phyloP scores from a whole-genome alignment of 1,140 invertebrate species.

The Hylyphantes graminicola region DNA sequence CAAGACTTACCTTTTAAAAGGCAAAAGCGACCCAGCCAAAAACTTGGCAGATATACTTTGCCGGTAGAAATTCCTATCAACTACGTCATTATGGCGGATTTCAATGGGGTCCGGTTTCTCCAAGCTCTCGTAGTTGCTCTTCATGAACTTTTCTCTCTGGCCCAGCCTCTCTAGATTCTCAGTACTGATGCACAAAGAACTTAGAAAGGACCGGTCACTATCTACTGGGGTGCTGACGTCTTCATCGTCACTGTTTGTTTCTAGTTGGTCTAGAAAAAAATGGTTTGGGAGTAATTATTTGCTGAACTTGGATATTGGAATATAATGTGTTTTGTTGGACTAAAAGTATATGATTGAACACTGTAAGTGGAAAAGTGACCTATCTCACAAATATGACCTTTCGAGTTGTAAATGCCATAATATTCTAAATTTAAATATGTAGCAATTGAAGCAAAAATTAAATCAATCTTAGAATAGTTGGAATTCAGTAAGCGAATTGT shows the following conservation, averaged over 20 bases:
- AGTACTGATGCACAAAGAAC: conserved; percentile 71
- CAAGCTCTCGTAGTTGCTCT: conserved; percentile 81
- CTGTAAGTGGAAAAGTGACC: too few species aligned
- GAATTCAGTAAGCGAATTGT: too few species aligned
- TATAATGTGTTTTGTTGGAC: too few species aligned
- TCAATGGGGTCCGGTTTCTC: conserved; percentile 66
- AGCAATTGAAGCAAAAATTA: too few species aligned
- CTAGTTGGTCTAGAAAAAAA: conserved; percentile 42
- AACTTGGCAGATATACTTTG: conserved; percentile 65
- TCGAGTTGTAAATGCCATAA: too few species aligned
- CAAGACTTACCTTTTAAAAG: conserved; percentile 38
- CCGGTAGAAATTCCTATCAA: conserved; percentile 40
- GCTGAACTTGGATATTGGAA: not conserved
- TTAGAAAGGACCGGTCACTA: conserved; percentile 60
- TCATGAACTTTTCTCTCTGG: conserved; percentile 79
- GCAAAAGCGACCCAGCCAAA: conserved; percentile 62
- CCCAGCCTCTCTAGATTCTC: conserved; percentile 80
- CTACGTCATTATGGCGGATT: conserved; percentile 12
- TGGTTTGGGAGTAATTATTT: conserved; percentile 4
- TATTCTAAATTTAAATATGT: too few species aligned
- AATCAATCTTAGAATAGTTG: too few species aligned
- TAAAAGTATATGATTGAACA: not conserved
- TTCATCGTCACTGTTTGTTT: conserved; percentile 77
- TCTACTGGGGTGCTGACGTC: conserved; percentile 62
- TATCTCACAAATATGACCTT: too few species aligned